Conservation (phyloP, 2,888 invertebrate species). For the Macropis europaea region DNA sequence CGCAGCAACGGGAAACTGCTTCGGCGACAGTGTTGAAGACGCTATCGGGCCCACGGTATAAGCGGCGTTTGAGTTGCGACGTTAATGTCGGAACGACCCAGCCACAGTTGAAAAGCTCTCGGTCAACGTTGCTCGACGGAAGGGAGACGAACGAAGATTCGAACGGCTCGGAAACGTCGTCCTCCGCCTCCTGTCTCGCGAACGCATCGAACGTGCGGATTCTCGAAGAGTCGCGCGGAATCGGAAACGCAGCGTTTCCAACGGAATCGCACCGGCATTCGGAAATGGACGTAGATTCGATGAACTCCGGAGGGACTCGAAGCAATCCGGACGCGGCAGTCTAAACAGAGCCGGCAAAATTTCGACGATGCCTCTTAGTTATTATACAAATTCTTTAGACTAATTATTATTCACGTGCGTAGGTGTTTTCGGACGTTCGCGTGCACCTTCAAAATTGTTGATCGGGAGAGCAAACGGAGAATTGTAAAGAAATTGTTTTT, state of each 20-base stretch:
- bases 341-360: slow-evolving; percentile 11
- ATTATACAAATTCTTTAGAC: slow-evolving; percentile 2
- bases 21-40: slow-evolving; percentile 43
- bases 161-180: slow-evolving; percentile 32
- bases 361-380: too few species aligned
- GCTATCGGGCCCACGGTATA: slow-evolving; percentile 43
- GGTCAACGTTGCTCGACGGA: slow-evolving; percentile 39
- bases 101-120: slow-evolving; percentile 50
- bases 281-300: slow-evolving; percentile 51
- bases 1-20: slow-evolving; percentile 48
- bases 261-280: slow-evolving; percentile 31
- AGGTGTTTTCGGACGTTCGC: neutral
- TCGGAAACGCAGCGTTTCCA: slow-evolving; percentile 25
- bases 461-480: neutral
- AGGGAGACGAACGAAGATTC: slow-evolving; percentile 29
- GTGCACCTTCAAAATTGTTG: slow-evolving; percentile 17
- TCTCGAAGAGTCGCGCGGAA: slow-evolving; percentile 29
- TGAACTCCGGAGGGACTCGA: slow-evolving; percentile 33
- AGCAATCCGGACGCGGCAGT: slow-evolving; percentile 15
- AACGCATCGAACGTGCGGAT: slow-evolving; percentile 23
- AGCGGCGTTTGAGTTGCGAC: slow-evolving; percentile 53
- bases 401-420: slow-evolving; percentile 14
- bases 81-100: slow-evolving; percentile 46
- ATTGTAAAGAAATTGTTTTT: slow-evolving; percentile 1
- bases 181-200: slow-evolving; percentile 33